phyloP scores from a whole-genome alignment of 1,140 invertebrate genomes.

The Laupala kohalensis region DNA sequence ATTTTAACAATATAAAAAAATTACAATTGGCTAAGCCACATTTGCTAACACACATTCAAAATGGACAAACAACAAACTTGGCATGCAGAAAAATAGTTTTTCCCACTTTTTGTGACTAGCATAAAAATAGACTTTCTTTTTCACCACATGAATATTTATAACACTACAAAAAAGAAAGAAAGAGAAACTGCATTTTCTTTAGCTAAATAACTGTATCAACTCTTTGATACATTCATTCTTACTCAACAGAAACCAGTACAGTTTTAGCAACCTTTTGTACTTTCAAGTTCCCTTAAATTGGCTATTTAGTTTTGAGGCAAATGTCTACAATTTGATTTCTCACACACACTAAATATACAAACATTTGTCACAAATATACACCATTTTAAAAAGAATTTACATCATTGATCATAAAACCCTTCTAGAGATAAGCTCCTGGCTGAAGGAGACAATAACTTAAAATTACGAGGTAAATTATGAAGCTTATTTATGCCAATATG shows the following conservation, averaged over 20 bases:
- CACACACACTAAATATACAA: neutral
- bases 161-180: neutral
- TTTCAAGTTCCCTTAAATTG: slow-evolving; percentile 5
- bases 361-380: neutral
- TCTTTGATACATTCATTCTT: neutral
- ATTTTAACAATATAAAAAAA: slow-evolving; percentile 9
- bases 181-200: neutral
- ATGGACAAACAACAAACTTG: slow-evolving; percentile 2
- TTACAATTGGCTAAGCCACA: neutral
- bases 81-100: slow-evolving; percentile 9
- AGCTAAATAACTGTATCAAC: neutral
- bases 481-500: slow-evolving; percentile 6
- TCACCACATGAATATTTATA: neutral
- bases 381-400: neutral
- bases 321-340: neutral
- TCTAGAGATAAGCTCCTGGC: neutral
- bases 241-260: slow-evolving; percentile 3
- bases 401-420: neutral
- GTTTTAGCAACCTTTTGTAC: slow-evolving; percentile 5
- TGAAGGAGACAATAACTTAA: neutral
- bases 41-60: slow-evolving; percentile 3
- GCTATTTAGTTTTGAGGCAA: neutral
- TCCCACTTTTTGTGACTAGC: slow-evolving; percentile 10
- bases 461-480: slow-evolving; percentile 2
- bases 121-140: slow-evolving; percentile 9